Conservation (phyloP, 2,113 vertebrate genomes). For the Pseudopodoces humilis region DNA sequence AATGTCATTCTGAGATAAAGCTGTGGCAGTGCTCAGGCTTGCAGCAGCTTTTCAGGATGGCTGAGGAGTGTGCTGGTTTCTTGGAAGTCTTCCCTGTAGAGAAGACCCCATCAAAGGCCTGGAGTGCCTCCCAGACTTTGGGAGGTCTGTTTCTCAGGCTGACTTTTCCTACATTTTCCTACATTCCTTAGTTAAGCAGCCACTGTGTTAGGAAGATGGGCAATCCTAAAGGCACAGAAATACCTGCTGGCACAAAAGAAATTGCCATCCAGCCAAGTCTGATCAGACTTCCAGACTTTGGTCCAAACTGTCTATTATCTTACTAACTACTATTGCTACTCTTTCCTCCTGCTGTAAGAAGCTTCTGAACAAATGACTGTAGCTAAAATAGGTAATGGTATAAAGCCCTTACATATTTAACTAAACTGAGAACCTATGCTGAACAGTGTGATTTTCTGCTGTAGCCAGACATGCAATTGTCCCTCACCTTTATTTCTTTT, state of each 20-base stretch:
- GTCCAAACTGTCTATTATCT: not conserved
- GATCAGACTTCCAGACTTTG: not conserved
- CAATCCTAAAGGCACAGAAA: not conserved
- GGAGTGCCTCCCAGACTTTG: not conserved
- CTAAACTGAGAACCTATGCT: not conserved
- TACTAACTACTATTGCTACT: not conserved
- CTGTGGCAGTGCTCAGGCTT: not conserved
- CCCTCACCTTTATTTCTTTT: not conserved
- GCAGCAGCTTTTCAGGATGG: not conserved
- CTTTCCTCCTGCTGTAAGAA: not conserved
- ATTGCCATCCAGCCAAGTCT: not conserved
- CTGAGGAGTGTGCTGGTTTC: not conserved
- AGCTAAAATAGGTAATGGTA: not conserved
- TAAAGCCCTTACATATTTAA: not conserved
- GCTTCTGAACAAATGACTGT: not conserved
- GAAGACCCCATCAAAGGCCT: not conserved
- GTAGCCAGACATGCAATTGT: not conserved
- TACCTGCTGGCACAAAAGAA: not conserved
- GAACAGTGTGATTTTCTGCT: not conserved
- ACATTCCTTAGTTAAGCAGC: not conserved
- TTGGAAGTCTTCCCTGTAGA: not conserved
- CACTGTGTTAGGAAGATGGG: not conserved
- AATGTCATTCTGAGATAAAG: not conserved
- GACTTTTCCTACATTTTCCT: not conserved
- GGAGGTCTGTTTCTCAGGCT: not conserved